These are phyloP conservation scores for Elaphurus davidianus DNA, from an alignment of 2,113 vertebrate genomes.

Conservation along the genomic window DNA sequence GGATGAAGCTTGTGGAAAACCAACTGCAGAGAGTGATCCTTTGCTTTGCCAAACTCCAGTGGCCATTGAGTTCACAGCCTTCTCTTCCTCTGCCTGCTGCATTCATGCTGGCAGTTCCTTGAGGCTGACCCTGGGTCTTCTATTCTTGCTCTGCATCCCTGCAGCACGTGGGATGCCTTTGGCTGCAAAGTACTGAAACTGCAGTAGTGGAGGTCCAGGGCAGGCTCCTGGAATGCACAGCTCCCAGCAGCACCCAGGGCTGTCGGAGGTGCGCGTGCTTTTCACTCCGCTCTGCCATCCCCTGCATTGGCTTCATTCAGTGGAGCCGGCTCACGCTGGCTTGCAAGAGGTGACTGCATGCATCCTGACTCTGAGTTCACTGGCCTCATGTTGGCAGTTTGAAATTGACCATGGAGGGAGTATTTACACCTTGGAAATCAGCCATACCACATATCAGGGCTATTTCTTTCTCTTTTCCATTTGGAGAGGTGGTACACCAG, in stretches of 20 bases:
- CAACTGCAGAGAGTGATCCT: not conserved
- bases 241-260: not conserved
- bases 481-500: not conserved
- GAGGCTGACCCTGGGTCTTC: not conserved
- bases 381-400: not conserved
- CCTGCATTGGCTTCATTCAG: not conserved
- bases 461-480: not conserved
- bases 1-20: not conserved
- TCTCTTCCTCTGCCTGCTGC: not conserved
- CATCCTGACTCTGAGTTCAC: not conserved
- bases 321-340: fast-evolving
- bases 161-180: not conserved
- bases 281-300: not conserved
- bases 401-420: not conserved
- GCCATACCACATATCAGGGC: not conserved
- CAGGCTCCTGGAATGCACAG: not conserved
- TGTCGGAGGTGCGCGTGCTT: not conserved
- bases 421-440: not conserved
- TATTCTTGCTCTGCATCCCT: not conserved
- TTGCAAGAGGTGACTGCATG: not conserved
- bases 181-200: not conserved
- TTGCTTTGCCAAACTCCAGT: fast-evolving
- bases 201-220: not conserved
- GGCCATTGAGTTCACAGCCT: not conserved
- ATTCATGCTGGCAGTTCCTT: not conserved